These are phyloP conservation scores for Oophaga pumilio DNA, from an alignment of 2,113 vertebrate genomes.

Conservation along the genomic window DNA sequence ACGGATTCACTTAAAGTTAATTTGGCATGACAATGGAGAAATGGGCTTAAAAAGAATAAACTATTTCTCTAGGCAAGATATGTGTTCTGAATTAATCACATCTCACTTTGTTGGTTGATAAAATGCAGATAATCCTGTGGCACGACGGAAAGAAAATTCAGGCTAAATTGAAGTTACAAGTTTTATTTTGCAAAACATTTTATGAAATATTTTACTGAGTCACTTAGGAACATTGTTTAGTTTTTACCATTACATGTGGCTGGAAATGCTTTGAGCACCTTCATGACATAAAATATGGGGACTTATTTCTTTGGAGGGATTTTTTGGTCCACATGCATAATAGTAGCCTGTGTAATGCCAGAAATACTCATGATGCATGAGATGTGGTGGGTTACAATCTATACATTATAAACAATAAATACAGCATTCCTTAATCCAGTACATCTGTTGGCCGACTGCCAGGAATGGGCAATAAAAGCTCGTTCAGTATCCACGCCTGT, in stretches of 20 bases:
- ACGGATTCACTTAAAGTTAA: no score
- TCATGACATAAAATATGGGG: no score
- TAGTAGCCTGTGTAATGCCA: neutral
- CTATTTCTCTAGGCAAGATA: no score
- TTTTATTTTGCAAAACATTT: neutral
- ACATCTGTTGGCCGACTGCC: slow-evolving; percentile 15
- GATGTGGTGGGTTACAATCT: neutral
- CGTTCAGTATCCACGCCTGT: slow-evolving; percentile 5
- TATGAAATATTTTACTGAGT: neutral
- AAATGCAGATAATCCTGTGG: neutral
- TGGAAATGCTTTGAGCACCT: neutral
- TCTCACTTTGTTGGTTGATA: neutral
- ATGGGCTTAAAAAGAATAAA: no score
- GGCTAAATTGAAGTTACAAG: neutral
- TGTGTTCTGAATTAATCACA: no score
- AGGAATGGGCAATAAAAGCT: slow-evolving; percentile 27
- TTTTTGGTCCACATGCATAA: neutral
- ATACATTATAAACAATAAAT: slow-evolving; percentile 34
- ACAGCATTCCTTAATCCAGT: neutral
- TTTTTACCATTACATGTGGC: neutral
- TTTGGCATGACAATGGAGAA: no score
- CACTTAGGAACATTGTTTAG: neutral
- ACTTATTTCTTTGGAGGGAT: no score
- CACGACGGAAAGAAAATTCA: neutral
- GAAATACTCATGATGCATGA: neutral